Evolutionary conservation across 2,113 vertebrate genomes (phyloP), one percentile per base, ranked within the genome.

Genomic region (Gadus macrocephalus): DNA sequence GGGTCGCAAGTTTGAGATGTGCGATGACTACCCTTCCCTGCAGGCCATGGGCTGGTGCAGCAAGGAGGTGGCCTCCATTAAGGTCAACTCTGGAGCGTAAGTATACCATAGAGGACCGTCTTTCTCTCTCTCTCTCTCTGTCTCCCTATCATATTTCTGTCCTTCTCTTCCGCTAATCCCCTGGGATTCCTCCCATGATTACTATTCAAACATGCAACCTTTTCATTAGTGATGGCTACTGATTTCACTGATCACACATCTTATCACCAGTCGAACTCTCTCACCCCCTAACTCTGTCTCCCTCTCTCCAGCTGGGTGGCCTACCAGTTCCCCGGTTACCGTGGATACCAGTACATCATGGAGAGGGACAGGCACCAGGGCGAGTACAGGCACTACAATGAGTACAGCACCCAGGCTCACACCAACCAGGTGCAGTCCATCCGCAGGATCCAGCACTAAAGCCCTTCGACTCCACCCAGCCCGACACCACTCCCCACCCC

Each of bases 391-490:
- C 93, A 92, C 91, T 98, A 97, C 92, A 96, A 92, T 0, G 95
- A 96, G 81, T 97, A 90, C 78, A 93, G 96, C 92, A 96, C 94
- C 72, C 96, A 98, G 90, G 95, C 95, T 78, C 95, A 96, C 85
- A 96, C 93, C 78, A 95, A 95, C 90, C 96, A 97, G 91, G 92
- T 99, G 90, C 96, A 98, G 90, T 99, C 96, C 88, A 96, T 98
- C 80, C 94, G 95, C 89, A 94, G 96, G 70, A 90, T 98, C 89
- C 96, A 98, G 92, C 95, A 98, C 85, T 97, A 93, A 92, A 84
- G 74, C 81, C 77, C 42, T 67, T 7, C 1, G 8, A 63, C 81
- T 72, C 79, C 1, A 11, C 60, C 78, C 74, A 49, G 42, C 72
- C 79, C 77, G 49, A 75, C 69, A 78, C 59, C 72, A 71, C 71